phyloP scores from a whole-genome alignment of 30 jellyfish, hydroid and myxozoan genomes.

The Phacellophora camtschatica region DNA sequence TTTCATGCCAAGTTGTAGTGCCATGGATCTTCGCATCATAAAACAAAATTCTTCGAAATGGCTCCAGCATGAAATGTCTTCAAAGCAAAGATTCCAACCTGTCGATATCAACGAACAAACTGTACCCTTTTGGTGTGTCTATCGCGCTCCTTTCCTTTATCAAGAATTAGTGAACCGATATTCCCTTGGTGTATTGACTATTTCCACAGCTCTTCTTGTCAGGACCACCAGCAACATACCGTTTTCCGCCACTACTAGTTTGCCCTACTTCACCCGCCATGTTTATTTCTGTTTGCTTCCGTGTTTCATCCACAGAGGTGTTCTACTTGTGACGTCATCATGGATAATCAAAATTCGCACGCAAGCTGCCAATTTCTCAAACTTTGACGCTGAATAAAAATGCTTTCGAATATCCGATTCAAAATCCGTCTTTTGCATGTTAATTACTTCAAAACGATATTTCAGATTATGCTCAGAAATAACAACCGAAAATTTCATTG shows the following conservation, averaged over 20 bases:
- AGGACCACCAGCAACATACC: constrained; percentile 63
- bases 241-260: constrained; percentile 25
- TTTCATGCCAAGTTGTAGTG: constrained; percentile 34
- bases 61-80: not conserved
- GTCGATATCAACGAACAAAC: constrained; percentile 45
- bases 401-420: not conserved
- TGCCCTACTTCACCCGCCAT: constrained; percentile 11
- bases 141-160: constrained; percentile 1
- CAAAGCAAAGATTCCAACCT: not conserved
- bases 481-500: not conserved
- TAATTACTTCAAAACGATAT: constrained; percentile 1
- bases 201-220: constrained; percentile 31
- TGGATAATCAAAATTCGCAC: constrained; percentile 1
- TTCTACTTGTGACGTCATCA: constrained; percentile 1
- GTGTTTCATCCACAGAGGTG: not conserved
- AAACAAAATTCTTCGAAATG: constrained; percentile 44
- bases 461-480: not conserved
- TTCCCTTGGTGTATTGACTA: constrained; percentile 24
- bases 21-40: constrained; percentile 1
- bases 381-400: constrained; percentile 8
- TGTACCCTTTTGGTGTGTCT: constrained; percentile 33
- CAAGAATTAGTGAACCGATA: constrained; percentile 30
- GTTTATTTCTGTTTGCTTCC: not conserved
- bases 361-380: constrained; percentile 10
- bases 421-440: not conserved